These are phyloP conservation scores for Neodiprion pinetum DNA, from an alignment of 1,140 invertebrate species.

Conservation along the genomic window DNA sequence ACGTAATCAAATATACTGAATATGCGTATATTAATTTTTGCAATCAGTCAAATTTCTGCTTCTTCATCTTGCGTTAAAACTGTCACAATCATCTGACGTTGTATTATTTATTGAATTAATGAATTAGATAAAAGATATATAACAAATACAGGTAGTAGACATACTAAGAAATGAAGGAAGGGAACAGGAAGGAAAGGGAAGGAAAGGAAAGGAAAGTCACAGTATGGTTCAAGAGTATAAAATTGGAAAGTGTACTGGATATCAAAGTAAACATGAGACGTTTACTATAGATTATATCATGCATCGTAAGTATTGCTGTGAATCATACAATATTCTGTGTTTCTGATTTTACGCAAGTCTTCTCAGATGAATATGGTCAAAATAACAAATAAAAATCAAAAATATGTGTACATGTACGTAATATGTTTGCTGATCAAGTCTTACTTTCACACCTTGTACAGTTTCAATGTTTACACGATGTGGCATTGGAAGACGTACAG, in stretches of 20 bases:
- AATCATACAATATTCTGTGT: neutral
- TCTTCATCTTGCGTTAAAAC: constrained; percentile 22
- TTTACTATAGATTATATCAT: neutral
- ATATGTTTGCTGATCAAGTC: neutral
- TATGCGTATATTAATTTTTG: neutral
- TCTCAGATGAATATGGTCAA: neutral
- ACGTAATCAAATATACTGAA: too few relatives aligned
- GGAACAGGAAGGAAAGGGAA: constrained; percentile 21
- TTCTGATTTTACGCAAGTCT: neutral
- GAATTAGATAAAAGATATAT: constrained; percentile 24
- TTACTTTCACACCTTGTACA: neutral
- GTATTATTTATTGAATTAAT: constrained; percentile 31
- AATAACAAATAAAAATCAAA: neutral
- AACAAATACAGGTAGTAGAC: constrained; percentile 31
- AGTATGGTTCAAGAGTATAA: constrained; percentile 37
- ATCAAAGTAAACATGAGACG: neutral
- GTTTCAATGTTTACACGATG: too few relatives aligned
- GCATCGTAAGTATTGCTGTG: neutral
- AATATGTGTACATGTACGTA: neutral
- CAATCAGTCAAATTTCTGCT: constrained; percentile 10
- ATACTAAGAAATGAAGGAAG: constrained; percentile 29
- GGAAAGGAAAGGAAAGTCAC: constrained; percentile 25
- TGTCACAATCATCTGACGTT: constrained; percentile 47
- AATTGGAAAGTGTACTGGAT: constrained; percentile 51
- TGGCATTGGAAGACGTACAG: neutral